Evolutionary conservation across 2,113 vertebrate genomes (phyloP).

Genomic region (Falco punctatus): DNA sequence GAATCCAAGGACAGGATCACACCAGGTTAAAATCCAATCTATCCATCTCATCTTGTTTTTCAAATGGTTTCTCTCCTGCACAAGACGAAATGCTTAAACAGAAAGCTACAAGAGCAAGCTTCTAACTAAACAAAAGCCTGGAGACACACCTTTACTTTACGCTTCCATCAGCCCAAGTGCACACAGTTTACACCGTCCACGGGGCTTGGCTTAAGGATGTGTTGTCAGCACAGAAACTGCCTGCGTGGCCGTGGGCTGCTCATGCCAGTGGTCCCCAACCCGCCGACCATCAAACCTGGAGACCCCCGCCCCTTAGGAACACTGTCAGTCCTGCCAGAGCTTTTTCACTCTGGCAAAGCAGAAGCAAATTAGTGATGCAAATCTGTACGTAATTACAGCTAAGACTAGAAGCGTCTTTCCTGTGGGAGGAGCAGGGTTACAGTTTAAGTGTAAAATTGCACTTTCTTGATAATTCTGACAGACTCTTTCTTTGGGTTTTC

Average conservation of each 20-base stretch:
- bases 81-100: not conserved
- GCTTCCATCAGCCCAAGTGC: not conserved
- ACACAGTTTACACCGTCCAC: rapidly evolving
- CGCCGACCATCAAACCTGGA: not conserved
- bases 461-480: conserved; percentile 14
- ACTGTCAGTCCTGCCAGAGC: not conserved
- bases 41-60: not conserved
- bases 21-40: not conserved
- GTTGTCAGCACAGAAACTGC: not conserved
- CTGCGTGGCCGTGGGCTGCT: not conserved
- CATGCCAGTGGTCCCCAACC: not conserved
- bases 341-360: not conserved
- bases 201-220: not conserved
- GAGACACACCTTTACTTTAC: not conserved
- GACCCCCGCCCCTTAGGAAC: not conserved
- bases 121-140: not conserved
- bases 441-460: conserved; percentile 21
- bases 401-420: not conserved
- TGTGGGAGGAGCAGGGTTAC: conserved; percentile 21
- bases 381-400: conserved; percentile 24
- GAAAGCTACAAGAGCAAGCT: not conserved
- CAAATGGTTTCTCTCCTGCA: not conserved
- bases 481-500: not conserved
- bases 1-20: not conserved
- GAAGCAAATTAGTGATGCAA: not conserved